Conservation (phyloP, 2,113 vertebrate species). For the Bubo bubo region DNA sequence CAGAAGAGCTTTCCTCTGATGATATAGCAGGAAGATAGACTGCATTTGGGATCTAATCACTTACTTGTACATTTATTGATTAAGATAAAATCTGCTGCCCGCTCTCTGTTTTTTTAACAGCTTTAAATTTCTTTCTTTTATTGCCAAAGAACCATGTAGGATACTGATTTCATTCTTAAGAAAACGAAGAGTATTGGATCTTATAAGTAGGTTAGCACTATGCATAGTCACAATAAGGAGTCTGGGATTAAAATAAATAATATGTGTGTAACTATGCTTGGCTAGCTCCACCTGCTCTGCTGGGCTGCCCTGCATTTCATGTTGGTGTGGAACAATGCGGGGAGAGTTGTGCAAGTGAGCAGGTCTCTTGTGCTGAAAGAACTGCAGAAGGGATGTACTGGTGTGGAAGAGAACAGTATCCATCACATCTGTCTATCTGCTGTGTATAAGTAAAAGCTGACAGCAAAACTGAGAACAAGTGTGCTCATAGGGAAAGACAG, state of each 20-base stretch:
- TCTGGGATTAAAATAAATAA: not conserved
- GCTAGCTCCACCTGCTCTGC: not conserved
- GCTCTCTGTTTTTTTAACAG: not conserved
- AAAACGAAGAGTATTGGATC: not conserved
- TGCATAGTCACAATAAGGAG: not conserved
- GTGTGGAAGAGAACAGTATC: not conserved
- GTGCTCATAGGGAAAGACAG: not conserved
- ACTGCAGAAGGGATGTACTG: not conserved
- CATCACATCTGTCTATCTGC: not conserved
- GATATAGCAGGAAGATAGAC: not conserved
- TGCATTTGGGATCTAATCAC: constrained; percentile 29
- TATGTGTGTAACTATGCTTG: not conserved
- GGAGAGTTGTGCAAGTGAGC: not conserved
- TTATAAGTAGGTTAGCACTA: not conserved
- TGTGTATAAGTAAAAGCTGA: not conserved
- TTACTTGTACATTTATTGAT: constrained; percentile 19
- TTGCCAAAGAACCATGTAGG: not conserved
- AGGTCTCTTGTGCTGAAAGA: not conserved
- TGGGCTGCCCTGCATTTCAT: not conserved
- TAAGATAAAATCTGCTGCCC: not conserved
- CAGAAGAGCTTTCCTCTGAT: constrained; percentile 7
- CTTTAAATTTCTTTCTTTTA: not conserved
- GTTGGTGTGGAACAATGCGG: accelerated
- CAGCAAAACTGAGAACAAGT: not conserved
- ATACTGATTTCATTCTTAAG: not conserved